Evolutionary conservation across 1,140 invertebrate genomes (phyloP).

Genomic region (Glossosoma conforme): DNA sequence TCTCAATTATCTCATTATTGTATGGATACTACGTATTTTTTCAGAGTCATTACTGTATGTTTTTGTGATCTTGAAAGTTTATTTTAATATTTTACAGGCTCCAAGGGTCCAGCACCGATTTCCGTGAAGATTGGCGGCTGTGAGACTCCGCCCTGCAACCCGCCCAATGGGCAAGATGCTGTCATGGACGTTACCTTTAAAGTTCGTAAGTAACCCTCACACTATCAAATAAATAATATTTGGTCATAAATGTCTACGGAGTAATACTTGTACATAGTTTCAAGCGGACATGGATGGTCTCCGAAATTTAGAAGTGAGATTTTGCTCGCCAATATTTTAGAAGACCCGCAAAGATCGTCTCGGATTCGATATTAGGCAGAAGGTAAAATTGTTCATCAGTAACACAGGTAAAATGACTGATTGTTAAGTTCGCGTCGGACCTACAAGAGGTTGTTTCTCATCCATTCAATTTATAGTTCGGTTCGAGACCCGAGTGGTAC

Average conservation of each 20-base stretch:
- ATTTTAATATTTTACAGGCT: background rate
- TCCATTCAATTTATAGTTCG: too few relatives aligned
- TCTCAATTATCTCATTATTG: too few relatives aligned
- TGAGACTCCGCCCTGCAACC: background rate
- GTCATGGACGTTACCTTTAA: background rate
- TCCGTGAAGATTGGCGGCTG: background rate
- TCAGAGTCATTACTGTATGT: too few relatives aligned
- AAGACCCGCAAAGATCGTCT: background rate
- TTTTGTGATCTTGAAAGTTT: too few relatives aligned
- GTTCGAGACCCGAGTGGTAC: too few relatives aligned
- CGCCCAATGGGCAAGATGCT: background rate
- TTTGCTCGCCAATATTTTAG: background rate
- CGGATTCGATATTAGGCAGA: background rate
- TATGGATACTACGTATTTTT: too few relatives aligned
- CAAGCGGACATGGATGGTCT: background rate
- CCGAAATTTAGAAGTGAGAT: background rate
- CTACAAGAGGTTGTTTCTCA: too few relatives aligned
- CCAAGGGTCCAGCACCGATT: background rate
- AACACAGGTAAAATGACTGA: too few relatives aligned
- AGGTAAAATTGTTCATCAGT: background rate
- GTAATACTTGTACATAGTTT: background rate
- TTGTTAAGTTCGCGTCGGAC: too few relatives aligned
- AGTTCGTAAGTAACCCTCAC: conserved; percentile 2
- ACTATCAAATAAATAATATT: too few relatives aligned
- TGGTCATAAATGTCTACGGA: background rate